A percentile compares a stretch with the other conserved stretches of the same genome.
Evolutionary conservation across 2,888 invertebrate genomes (phyloP).

Genomic region (Hydropsyche betteni): DNA sequence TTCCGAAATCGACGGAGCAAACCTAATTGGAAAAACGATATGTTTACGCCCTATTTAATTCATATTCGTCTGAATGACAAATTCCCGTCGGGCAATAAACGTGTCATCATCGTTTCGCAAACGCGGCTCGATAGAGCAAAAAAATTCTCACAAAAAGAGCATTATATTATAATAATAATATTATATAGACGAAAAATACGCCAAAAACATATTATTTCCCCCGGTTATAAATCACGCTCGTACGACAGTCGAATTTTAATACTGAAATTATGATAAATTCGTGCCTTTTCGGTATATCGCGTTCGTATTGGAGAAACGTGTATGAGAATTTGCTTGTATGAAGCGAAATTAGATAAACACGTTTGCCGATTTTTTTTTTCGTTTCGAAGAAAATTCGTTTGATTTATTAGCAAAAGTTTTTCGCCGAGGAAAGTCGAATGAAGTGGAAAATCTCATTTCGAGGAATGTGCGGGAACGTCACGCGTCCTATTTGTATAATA

Average conservation of each 20-base stretch:
- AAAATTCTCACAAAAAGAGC: background rate
- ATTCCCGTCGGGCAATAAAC: background rate
- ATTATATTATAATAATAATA: no score
- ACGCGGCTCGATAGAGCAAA: background rate
- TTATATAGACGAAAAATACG: no score
- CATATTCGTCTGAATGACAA: background rate
- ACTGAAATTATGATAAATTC: background rate
- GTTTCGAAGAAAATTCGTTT: background rate
- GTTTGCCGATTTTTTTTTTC: background rate
- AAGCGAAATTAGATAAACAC: no score
- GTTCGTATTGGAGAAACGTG: no score
- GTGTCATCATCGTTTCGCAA: background rate
- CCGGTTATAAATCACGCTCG: no score
- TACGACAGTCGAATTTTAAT: no score
- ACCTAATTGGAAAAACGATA: constrained; percentile 2
- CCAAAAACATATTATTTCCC: no score
- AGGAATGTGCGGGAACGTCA: background rate
- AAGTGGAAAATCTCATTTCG: constrained; percentile 28
- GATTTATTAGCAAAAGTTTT: constrained; percentile 25
- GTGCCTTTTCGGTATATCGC: background rate
- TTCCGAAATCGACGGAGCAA: background rate
- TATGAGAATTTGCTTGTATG: no score
- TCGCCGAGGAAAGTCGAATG: constrained; percentile 8
- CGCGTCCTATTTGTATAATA: background rate
- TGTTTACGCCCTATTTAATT: background rate